Evolutionary conservation across 2,113 vertebrate species (phyloP), one percentile per base, ranked within the genome.

Genomic region (Calidris pugnax): DNA sequence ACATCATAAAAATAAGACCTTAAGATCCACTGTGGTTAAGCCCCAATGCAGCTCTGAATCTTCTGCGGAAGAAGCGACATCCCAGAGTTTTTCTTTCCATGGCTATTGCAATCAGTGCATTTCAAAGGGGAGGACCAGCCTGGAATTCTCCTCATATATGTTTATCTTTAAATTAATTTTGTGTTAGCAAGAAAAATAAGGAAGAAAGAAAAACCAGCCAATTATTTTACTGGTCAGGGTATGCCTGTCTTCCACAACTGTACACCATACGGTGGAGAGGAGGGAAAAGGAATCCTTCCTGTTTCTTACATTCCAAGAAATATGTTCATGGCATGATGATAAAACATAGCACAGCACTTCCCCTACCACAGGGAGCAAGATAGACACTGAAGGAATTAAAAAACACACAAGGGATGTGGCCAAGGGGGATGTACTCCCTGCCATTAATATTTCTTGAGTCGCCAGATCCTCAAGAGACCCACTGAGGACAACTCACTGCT

Each of bases 251-350:
- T 90, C 62, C 69, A 69, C 35, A 53, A 86, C 67, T 3, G 10
- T 47, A 75, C 39, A 50, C n/a, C 56, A 48, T 45, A 72, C 12
- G 45, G 66, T 79, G 16, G 69, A 91, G 33, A 72, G 62, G 22
- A 90, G 9, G 66, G 74, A 83, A 89, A 87, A 88, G 56, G 28
- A 92, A 84, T 82, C 85, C 76, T 93, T 92, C 69, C 66, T 82
- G 23, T 28, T 28, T 87, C 66, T 63, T 68, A 47, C 1, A 1
- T 76, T 75, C 37, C 50, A 89, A 68, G 53, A 69, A 95, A 79
- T 39, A 45, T 5, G 9, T 28, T 72, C 53, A 85, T 17, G 53
- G 32, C 35, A 76, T 21, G 37, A 64, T 32, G 37, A 77, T 10
- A 77, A 80, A 87, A 87, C 23, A 64, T 1, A 95, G 27, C 39